phyloP scores from a whole-genome alignment of 2,797 vertebrate genomes.

The Myotis planiceps region DNA sequence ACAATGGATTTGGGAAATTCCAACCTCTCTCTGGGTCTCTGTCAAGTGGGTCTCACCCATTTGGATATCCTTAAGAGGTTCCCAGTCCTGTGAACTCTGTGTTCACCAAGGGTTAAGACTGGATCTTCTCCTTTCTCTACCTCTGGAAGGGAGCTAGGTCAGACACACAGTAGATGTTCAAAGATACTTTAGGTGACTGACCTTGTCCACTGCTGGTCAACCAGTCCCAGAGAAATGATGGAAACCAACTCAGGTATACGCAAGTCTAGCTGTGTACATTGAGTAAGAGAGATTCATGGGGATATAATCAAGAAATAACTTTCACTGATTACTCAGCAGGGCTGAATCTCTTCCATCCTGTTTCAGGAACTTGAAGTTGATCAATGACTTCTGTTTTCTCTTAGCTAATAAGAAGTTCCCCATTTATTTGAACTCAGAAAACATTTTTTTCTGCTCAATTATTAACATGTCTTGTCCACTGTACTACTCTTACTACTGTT shows the following conservation, averaged over 20 bases:
- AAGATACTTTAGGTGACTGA: background rate
- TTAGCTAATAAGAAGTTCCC: background rate
- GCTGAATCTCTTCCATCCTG: background rate
- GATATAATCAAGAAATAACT: background rate
- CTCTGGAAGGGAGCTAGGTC: background rate
- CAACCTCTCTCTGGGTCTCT: background rate
- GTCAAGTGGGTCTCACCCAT: background rate
- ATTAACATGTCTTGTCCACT: background rate
- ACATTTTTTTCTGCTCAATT: slow-evolving; percentile 24
- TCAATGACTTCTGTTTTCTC: background rate
- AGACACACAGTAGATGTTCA: background rate
- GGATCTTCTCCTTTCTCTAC: background rate
- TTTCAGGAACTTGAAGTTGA: background rate
- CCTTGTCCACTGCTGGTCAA: background rate
- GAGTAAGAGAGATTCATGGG: background rate
- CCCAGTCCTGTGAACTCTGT: background rate
- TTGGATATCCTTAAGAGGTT: background rate
- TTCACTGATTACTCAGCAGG: background rate
- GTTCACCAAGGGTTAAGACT: background rate
- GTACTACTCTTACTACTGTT: background rate
- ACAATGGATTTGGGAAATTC: background rate
- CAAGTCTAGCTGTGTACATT: background rate
- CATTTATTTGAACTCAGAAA: background rate
- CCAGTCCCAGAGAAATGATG: background rate
- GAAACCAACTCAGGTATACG: background rate